Evolutionary conservation across 2,888 invertebrate species (phyloP), one percentile per base, ranked within the genome.

Genomic region (Synanthedon formicaeformis): DNA sequence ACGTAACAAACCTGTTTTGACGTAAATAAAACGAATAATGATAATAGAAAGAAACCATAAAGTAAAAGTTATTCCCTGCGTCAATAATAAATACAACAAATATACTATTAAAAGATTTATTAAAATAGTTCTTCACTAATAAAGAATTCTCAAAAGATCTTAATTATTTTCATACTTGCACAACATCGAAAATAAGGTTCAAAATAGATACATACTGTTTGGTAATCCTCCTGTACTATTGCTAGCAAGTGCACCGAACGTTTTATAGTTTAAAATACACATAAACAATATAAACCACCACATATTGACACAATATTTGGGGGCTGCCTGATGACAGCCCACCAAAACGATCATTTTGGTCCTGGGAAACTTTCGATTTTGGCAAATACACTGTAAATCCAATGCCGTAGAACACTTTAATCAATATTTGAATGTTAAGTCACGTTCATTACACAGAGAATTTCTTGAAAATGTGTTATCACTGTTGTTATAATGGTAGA

Each of bases 261-360:
- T 75, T 71, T 82, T 78, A 62, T 75, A 65, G 66, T 78, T 82
- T 58, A 84, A 62, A 66, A 81, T 82, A 86, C 86, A 84, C 60
- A 88, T 67, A 49, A 49, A 49, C 69, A 86, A 73, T 70, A 85
- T 66, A 74, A 82, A 84, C 82, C 82, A 87, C 87, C 86, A 88
- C 88, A 88, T 88, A 71, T 70, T 86, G 78, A 73, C 78, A 84
- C 82, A 72, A 68, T 73, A 81, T 81, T 84, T 81, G 77, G 81
- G 85, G 87, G 86, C 86, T 86, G 87, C 78, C 86, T 74, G 69
- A 67, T 71, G 85, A 87, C 87, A 87, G 86, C 87, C 87, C 87
- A 78, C 83, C 80, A 80, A 85, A 81, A 78, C 69, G 79, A 75
- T 75, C 82, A 81, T 80, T 63, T 77, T 73, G 82, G 80, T 76